Evolutionary conservation across 2,888 invertebrate species (phyloP), one percentile per base, ranked within the genome.

Genomic region (Tetragnatha montana): DNA sequence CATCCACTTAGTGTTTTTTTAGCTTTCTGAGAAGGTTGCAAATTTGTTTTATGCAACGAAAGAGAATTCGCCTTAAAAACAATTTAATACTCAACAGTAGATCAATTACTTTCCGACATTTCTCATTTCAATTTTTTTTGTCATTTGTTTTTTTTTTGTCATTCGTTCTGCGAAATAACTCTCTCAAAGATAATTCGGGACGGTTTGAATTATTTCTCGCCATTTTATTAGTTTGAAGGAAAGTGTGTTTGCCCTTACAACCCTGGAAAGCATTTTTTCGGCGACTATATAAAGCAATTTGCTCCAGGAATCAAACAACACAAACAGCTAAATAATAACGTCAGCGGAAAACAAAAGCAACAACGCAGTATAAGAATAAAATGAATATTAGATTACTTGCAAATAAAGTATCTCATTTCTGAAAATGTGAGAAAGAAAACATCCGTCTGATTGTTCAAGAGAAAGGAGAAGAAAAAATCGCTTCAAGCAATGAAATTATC

Each of bases 401-500:
- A 79, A 83, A 88, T 78, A 80, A 89, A 89, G 74, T 89, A 84
- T 85, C 89, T 80, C 74, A 80, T 82, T 78, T 84, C 50, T 21
- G 75, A 84, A 80, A 80, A 88, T 51, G 82, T 78, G 50, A 83
- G 70, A 71, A 84, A 73, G 35, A 75, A 84, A 78, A 80, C 80
- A 84, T 74, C 35, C 74, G 19, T 80, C 71, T 50, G 70, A 19
- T 71, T 73, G n/a, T 69, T 69, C 19, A 35, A 71, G 71, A 68
- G 21, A 74, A 75, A 75, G 47, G 47, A 60, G 71, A 47, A 71
- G 22, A 21, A 79, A 87, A 88, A 82, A 70, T 51, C 49, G 69
- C 75, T 74, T 21, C 69, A 81, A 84, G 89, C 84, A 80, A 89
- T 89, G 89, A 84, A 89, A 85, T 89, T 89, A 89, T 89, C 84